Percentiles rank a stretch among this genome's conserved stretches.
These are phyloP conservation scores for Machimus rusticus DNA, from an alignment of 2,888 invertebrate species.

Conservation along the genomic window DNA sequence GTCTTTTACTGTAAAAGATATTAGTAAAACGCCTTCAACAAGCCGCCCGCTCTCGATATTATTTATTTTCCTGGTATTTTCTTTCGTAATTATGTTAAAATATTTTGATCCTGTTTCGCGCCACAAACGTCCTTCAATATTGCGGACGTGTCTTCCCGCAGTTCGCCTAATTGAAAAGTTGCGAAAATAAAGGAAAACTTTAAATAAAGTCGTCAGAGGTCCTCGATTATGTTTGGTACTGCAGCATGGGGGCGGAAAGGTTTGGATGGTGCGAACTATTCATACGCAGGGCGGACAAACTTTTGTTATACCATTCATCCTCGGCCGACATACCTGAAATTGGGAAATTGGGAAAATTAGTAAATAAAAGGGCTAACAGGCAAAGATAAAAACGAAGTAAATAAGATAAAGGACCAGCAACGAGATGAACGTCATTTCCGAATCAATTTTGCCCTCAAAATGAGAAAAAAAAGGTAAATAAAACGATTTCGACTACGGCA, in stretches of 20 bases:
- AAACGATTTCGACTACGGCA: neutral
- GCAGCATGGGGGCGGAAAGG: constrained; percentile 94
- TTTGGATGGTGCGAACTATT: constrained; percentile 95
- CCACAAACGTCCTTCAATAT: neutral
- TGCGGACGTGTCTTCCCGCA: neutral
- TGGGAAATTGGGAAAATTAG: constrained; percentile 29
- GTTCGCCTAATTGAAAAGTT: neutral
- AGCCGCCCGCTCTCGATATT: neutral
- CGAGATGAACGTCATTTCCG: constrained; percentile 26
- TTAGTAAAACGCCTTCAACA: neutral
- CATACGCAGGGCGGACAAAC: constrained; percentile 95
- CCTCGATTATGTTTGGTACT: constrained; percentile 93
- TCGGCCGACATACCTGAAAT: constrained; percentile 86
- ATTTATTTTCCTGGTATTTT: neutral
- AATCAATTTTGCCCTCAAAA: constrained; percentile 22
- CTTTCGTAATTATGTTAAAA: neutral
- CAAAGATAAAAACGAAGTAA: constrained; percentile 23
- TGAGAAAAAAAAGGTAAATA: neutral
- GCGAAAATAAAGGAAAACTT: constrained; percentile 41
- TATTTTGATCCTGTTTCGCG: neutral
- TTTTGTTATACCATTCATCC: constrained; percentile 99
- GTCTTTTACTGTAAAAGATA: neutral
- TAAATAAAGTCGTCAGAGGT: constrained; percentile 63
- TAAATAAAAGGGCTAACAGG: neutral
- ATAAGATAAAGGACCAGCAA: constrained; percentile 6